Evolutionary conservation across 2,888 invertebrate species (phyloP).

Genomic region (Cantharis rustica): DNA sequence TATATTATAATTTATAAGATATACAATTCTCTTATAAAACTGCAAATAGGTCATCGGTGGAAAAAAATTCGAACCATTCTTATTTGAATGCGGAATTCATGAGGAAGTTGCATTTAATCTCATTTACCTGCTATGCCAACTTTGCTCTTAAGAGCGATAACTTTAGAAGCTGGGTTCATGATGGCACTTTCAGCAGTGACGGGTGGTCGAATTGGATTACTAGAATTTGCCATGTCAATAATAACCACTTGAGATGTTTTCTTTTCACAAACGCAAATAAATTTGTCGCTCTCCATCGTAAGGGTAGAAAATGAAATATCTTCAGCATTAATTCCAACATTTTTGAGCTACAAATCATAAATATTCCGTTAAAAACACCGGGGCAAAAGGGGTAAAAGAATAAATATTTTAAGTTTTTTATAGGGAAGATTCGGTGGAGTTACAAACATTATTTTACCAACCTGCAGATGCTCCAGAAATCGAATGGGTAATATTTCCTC

Average conservation of each 20-base stretch:
- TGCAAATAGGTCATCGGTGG: background rate
- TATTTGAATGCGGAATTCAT: background rate
- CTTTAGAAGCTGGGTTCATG: conserved; percentile 99
- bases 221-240: conserved; percentile 95
- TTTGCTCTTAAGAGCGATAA: conserved; percentile 94
- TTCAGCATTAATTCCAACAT: conserved; percentile 94
- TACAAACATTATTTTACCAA: conserved; percentile 58
- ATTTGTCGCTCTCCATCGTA: conserved; percentile 99
- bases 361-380: background rate
- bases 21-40: background rate
- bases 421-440: conserved; percentile 19
- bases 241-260: conserved; percentile 97
- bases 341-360: conserved; percentile 80
- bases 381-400: background rate
- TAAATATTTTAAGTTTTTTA: background rate
- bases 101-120: background rate
- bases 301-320: conserved; percentile 98
- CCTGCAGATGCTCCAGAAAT: conserved; percentile 99
- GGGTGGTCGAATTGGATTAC: conserved; percentile 92
- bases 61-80: background rate
- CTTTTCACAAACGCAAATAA: conserved; percentile 98
- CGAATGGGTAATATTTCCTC: conserved; percentile 90
- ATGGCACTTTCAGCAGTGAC: conserved; percentile 99
- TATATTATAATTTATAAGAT: background rate
- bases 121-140: conserved; percentile 62